Base-by-base conservation (phyloP, 2,888 invertebrate genomes). In the Brachypalpus laphriformis region DNA sequence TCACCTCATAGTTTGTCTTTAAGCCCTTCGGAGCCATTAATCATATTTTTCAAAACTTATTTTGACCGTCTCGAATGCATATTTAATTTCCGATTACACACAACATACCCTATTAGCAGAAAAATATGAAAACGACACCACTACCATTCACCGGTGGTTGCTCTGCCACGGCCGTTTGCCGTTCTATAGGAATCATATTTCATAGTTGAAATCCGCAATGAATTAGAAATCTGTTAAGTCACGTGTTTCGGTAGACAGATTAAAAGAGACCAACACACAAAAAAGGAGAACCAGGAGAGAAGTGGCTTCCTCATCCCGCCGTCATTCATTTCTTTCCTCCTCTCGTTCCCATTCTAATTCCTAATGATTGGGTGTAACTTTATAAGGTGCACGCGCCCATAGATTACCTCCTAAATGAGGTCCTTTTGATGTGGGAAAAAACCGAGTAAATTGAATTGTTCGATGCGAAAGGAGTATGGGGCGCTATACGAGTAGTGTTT, bases 311-410 rank as follows among this genome's bases (percentile, higher is more conserved):
- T 85, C 70, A 49, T 75, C 18, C 77, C 63, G 25, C 14, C 68
- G 59, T 47, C 5, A 28, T 63, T 63, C 42, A 25, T 42, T 61
- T 6, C 47, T 31, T 70, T 56, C 49, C 34, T 72, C 65, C 37
- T 51, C 70, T 59, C 47, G 45, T 74, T 82, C 51, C 76, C 51
- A 71, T 80, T 85, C 81, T 66, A 81, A 81, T 81, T 77, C 82
- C 81, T 82, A 87, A 87, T 87, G 87, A 87, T 87, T 83, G 88
- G 86, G 89, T 89, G 91, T 91, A 91, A 91, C 91, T 90, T 91
- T 91, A 91, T 91, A 91, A 90, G 91, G 89, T 90, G 89, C 91
- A 91, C 91, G 91, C 91, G 91, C 87, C 90, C 89, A 90, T 89
- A 88, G 90, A 82, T 76, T 77, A 80, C 70, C 74, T 80, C 40